Evolutionary conservation across 2,797 vertebrate species (phyloP).

Genomic region (Benthosema pterotum): DNA sequence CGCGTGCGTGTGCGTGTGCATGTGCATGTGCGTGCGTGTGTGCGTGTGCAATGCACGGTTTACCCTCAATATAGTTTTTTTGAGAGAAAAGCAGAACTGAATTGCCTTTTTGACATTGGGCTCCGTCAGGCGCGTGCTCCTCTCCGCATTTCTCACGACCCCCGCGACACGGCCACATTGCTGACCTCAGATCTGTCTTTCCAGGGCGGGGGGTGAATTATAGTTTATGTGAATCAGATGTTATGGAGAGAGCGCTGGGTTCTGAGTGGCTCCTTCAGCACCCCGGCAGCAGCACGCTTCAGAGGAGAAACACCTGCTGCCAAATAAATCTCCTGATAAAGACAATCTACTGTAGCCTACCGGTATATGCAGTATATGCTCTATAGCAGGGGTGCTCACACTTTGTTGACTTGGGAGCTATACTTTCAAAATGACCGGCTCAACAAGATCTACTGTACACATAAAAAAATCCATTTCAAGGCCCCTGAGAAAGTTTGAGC

Average conservation of each 20-base stretch:
- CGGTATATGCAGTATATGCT: no score
- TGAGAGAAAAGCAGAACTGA: slow-evolving; percentile 25
- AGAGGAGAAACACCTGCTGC: slow-evolving; percentile 72
- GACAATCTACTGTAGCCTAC: slow-evolving; percentile 52
- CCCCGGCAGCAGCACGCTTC: slow-evolving; percentile 27
- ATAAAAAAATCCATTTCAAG: no score
- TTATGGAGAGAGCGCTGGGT: slow-evolving; percentile 49
- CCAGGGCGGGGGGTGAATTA: slow-evolving; percentile 42
- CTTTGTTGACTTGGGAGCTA: no score
- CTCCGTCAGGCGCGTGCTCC: slow-evolving; percentile 51
- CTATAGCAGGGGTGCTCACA: no score
- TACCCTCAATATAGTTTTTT: slow-evolving; percentile 24
- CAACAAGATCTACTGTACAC: no score
- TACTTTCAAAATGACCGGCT: no score
- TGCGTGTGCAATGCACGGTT: neutral
- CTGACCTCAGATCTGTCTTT: slow-evolving; percentile 64
- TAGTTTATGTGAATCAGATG: slow-evolving; percentile 72
- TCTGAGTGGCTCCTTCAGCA: slow-evolving; percentile 35
- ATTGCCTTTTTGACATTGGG: slow-evolving; percentile 50
- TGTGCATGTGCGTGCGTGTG: neutral
- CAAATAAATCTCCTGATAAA: slow-evolving; percentile 70
- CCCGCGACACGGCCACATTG: slow-evolving; percentile 63
- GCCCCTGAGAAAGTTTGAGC: no score
- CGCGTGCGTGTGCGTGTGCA: no score
- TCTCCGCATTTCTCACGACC: slow-evolving; percentile 70